Base-by-base conservation (phyloP, 1,140 invertebrate species). In the Eubasilissa regina region DNA sequence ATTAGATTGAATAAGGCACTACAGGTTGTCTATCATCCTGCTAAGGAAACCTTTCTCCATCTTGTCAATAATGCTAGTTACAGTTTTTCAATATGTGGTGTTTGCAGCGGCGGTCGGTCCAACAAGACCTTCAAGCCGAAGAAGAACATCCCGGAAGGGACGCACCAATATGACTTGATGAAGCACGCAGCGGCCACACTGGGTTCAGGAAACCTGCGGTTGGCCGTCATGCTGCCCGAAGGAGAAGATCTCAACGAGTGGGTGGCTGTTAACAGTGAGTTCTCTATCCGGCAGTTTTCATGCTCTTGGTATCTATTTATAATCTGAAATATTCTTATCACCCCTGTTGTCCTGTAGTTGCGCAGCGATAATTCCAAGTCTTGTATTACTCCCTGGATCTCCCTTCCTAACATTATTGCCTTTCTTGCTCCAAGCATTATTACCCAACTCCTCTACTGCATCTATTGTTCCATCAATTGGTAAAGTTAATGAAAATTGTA, bases 161-260 rank as follows among this genome's bases (percentile, higher is more conserved):
- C 97, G 10, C 97, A 99, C 91, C 98, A 99, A 86, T 98, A 99
- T 95, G 97, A 99, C 87, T 90, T 99, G 86, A 99, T 99, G 97
- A 98, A 99, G 91, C 98, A 99, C 93, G 98, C 98, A 25, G 97
- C 98, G 19, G 97, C 97, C 15, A 99, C 98, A 0, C 89, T 99
- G 55, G 98, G 98, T 17, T 99, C 98, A 53, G 98, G 98, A 12
- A 99, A 99, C 90, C 90, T 99, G 60, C 90, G 97, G 78, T 90
- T 98, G 47, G 98, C 98, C 62, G 98, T 99, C 48, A 95, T 97
- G 91, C 89, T 99, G 80, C 99, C 99, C 1, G 98, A 99, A 88
- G 98, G 98, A 53, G 99, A 99, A 91, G 98, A 99, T 91, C 92
- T 99, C 48, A 99, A 99, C 88, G 99, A 99, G 91, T 99, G 99